These are phyloP conservation scores for Troglohyphantes excavatus DNA, from an alignment of 2,888 invertebrate species.

Conservation along the genomic window DNA sequence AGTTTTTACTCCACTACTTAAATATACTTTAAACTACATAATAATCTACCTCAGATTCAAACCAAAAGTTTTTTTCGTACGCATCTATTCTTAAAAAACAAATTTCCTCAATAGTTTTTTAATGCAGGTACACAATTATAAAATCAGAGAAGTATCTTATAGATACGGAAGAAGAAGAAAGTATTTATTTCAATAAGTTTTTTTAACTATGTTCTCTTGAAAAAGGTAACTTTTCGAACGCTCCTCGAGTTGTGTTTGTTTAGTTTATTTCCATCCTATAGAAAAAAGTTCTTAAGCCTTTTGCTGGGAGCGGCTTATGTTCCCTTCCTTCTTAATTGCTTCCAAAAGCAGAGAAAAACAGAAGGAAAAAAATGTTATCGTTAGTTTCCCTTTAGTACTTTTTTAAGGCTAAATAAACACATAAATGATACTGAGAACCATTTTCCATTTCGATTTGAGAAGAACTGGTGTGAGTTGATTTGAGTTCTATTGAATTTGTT, in stretches of 20 bases:
- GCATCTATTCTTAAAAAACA: constrained; percentile 9
- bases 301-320: constrained; percentile 24
- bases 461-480: not conserved
- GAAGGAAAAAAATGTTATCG: constrained; percentile 23
- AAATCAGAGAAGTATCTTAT: not conserved
- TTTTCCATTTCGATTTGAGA: not conserved
- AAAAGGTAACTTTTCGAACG: constrained; percentile 14
- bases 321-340: constrained; percentile 45
- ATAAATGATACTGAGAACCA: constrained; percentile 25
- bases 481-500: not conserved
- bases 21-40: not conserved
- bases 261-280: constrained; percentile 25
- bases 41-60: not conserved
- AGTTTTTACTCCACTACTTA: too few species aligned
- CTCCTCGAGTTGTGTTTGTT: constrained; percentile 3
- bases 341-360: constrained; percentile 25
- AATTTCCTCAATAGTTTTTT: not conserved
- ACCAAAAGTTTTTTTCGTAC: not conserved
- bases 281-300: constrained; percentile 35
- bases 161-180: not conserved
- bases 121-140: not conserved
- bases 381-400: constrained; percentile 33
- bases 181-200: constrained; percentile 30
- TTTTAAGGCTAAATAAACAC: constrained; percentile 44
- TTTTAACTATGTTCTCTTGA: constrained; percentile 18